Conservation (phyloP, 2,888 invertebrate genomes). For the Caradrina clavipalpis region DNA sequence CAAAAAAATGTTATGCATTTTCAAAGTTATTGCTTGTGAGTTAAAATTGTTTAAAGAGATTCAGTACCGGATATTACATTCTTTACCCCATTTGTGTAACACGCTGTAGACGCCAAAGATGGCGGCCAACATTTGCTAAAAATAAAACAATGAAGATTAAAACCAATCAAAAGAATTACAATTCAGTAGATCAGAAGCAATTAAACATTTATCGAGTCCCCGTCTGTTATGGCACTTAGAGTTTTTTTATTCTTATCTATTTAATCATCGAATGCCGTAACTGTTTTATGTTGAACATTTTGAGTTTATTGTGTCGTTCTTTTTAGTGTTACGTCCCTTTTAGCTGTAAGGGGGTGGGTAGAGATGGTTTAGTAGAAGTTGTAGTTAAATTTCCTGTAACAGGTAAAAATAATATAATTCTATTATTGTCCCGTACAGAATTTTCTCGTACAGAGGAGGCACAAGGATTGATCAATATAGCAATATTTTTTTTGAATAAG, state of each 20-base stretch:
- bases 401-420: too few relatives aligned
- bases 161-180: constrained; percentile 72
- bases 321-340: constrained; percentile 21
- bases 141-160: constrained; percentile 64
- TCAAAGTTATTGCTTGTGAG: too few relatives aligned
- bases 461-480: too few relatives aligned
- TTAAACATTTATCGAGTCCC: constrained; percentile 66
- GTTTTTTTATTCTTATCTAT: constrained; percentile 75
- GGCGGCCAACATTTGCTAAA: constrained; percentile 23
- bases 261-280: constrained; percentile 75
- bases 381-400: neutral
- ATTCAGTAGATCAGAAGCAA: constrained; percentile 39
- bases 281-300: constrained; percentile 72
- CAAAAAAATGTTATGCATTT: too few relatives aligned
- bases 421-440: too few relatives aligned
- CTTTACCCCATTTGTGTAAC: too few relatives aligned
- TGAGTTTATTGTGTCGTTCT: constrained; percentile 49
- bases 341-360: neutral
- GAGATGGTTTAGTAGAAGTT: neutral
- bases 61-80: too few relatives aligned
- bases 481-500: too few relatives aligned
- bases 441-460: too few relatives aligned
- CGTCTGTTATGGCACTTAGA: constrained; percentile 61
- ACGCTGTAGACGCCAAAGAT: too few relatives aligned
- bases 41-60: too few relatives aligned